phyloP scores from a whole-genome alignment of 2,113 vertebrate species.

The Clinocottus analis region DNA sequence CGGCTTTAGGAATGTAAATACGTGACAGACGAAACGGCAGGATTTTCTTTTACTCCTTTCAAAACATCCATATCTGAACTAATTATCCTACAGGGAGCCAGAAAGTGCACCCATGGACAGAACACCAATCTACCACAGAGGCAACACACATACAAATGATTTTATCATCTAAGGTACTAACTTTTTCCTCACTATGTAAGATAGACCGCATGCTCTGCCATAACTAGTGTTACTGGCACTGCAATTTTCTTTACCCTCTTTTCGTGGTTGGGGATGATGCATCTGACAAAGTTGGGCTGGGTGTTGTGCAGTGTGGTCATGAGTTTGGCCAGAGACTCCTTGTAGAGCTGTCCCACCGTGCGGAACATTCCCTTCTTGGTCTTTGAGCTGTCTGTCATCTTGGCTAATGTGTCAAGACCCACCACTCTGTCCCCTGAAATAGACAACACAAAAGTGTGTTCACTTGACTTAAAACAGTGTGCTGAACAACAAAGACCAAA shows the following conservation, averaged over 20 bases:
- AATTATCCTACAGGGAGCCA: neutral
- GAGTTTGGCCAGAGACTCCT: constrained; percentile 96
- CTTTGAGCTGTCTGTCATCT: constrained; percentile 97
- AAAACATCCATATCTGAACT: neutral
- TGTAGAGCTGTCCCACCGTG: constrained; percentile 97
- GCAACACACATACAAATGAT: neutral
- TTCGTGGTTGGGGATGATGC: constrained; percentile 98
- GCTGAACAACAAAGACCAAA: neutral
- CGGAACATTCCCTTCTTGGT: constrained; percentile 99
- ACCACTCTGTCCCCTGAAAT: constrained; percentile 93
- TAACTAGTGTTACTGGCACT: neutral
- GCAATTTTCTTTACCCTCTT: constrained; percentile 86
- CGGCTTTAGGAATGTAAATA: neutral
- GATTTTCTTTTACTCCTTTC: neutral
- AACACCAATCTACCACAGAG: neutral
- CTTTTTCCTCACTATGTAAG: neutral
- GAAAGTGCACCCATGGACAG: neutral
- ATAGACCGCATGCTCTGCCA: neutral
- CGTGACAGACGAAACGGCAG: neutral
- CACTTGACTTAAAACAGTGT: neutral
- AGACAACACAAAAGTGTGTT: neutral
- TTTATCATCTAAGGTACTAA: neutral
- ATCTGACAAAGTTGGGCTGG: constrained; percentile 98
- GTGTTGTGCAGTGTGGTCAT: constrained; percentile 98
- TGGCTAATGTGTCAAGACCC: constrained; percentile 95